These are phyloP conservation scores for Spinibarbus caldwelli DNA, from an alignment of 2,797 vertebrate genomes.

Conservation along the genomic window DNA sequence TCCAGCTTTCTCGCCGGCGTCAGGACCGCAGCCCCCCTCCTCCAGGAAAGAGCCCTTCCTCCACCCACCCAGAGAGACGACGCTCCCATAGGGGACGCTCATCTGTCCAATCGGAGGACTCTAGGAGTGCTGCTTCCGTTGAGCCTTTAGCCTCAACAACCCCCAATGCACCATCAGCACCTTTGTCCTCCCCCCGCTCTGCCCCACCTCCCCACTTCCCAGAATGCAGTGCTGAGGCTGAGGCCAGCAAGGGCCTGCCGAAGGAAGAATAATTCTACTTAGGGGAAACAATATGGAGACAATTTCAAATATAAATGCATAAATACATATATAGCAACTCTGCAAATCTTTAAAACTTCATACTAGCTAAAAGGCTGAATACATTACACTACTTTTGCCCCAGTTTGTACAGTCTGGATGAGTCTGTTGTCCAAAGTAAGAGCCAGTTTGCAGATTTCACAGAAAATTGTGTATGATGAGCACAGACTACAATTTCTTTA, in stretches of 20 bases:
- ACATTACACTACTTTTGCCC: not conserved
- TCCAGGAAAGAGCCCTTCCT: slow-evolving; percentile 45
- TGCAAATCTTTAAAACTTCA: not conserved
- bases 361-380: not conserved
- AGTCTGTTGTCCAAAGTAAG: not conserved
- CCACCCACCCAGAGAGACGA: slow-evolving; percentile 46
- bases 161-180: slow-evolving; percentile 23
- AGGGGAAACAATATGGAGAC: slow-evolving; percentile 43
- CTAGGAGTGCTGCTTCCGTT: slow-evolving; percentile 33
- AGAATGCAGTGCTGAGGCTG: slow-evolving; percentile 48
- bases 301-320: not conserved
- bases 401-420: not conserved
- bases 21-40: slow-evolving; percentile 62
- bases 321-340: not conserved
- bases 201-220: slow-evolving; percentile 19
- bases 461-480: not conserved
- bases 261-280: slow-evolving; percentile 68
- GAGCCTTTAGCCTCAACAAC: slow-evolving; percentile 32
- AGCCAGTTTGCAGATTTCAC: not conserved
- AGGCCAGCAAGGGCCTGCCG: slow-evolving; percentile 22
- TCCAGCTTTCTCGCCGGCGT: slow-evolving; percentile 78
- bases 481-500: not conserved
- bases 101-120: slow-evolving; percentile 62
- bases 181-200: slow-evolving; percentile 40
- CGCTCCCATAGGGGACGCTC: slow-evolving; percentile 32